These are phyloP conservation scores for Arizona elegans DNA, from an alignment of 2,113 vertebrate genomes.

Conservation along the genomic window DNA sequence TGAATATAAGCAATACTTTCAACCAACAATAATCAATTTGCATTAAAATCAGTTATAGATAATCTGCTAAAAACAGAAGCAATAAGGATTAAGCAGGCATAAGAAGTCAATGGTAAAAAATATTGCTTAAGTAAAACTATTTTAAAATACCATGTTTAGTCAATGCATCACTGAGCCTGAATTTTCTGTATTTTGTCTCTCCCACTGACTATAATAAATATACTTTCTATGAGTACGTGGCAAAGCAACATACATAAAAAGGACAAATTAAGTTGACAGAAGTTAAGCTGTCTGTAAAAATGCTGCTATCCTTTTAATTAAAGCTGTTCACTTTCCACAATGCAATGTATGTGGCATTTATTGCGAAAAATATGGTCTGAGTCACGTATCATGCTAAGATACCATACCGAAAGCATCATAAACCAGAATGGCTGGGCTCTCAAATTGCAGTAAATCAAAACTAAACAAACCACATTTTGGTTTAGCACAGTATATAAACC, in stretches of 20 bases:
- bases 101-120: neutral
- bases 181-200: neutral
- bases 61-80: neutral
- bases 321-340: slow-evolving; percentile 1
- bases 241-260: slow-evolving; percentile 6
- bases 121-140: neutral
- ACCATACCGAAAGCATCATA: neutral
- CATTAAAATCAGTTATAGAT: neutral
- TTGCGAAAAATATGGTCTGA: neutral
- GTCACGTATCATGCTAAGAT: neutral
- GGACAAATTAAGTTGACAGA: slow-evolving; percentile 17
- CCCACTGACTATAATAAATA: neutral
- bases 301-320: slow-evolving; percentile 14
- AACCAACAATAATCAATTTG: neutral
- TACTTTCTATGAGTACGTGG: neutral
- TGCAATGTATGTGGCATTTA: neutral
- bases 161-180: neutral
- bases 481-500: neutral
- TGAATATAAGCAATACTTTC: neutral
- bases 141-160: neutral
- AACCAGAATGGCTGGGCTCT: neutral
- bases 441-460: neutral
- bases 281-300: slow-evolving; percentile 16
- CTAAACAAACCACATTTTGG: too few relatives aligned
- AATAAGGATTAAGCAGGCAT: neutral